Evolutionary conservation across 2,888 invertebrate species (phyloP).

Genomic region (Ennomos quercinarius): DNA sequence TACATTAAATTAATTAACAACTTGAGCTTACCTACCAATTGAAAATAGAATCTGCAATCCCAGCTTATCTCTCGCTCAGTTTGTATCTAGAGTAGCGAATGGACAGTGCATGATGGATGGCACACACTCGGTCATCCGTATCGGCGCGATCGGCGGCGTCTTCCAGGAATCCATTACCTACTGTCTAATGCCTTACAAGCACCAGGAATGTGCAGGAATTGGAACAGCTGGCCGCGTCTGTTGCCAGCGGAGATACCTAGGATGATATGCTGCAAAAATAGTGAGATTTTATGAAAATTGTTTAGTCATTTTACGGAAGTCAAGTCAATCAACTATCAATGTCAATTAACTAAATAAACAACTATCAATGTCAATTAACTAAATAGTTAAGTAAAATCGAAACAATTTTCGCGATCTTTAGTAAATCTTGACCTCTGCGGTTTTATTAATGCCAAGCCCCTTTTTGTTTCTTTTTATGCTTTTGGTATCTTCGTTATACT

Average conservation of each 20-base stretch:
- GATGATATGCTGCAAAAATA: background rate
- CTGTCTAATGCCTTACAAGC: slow-evolving; percentile 22
- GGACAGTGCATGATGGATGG: slow-evolving; percentile 35
- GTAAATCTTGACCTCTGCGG: no score
- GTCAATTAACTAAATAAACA: no score
- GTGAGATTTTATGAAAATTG: no score
- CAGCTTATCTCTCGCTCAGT: slow-evolving; percentile 2
- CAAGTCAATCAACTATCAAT: no score
- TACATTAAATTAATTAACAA: no score
- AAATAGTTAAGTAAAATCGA: no score
- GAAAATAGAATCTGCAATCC: slow-evolving; percentile 3
- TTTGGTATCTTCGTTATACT: no score
- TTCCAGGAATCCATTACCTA: slow-evolving; percentile 37
- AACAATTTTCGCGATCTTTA: no score
- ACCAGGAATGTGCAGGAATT: slow-evolving; percentile 25
- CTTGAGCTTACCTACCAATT: background rate
- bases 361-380: no score
- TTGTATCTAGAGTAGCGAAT: slow-evolving; percentile 4
- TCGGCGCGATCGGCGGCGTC: slow-evolving; percentile 23
- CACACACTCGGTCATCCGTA: slow-evolving; percentile 28
- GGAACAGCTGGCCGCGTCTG: slow-evolving; percentile 31
- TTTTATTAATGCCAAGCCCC: no score
- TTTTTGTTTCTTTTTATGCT: no score
- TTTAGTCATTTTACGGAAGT: no score
- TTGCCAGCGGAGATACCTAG: background rate